Evolutionary conservation across 2,888 invertebrate genomes (phyloP).

Genomic region (Slavum lentiscoides): DNA sequence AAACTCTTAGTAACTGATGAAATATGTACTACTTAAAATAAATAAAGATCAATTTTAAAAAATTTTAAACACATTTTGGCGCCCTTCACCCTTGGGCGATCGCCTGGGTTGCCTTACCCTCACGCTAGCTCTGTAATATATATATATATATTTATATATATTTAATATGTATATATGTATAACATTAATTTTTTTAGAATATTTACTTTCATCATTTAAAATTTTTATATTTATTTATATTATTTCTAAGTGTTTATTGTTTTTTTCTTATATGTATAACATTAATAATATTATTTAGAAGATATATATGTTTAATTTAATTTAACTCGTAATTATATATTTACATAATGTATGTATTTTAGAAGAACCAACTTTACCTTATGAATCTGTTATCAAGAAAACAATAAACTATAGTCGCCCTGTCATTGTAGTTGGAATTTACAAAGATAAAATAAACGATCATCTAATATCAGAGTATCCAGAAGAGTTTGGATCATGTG

Average conservation of each 20-base stretch:
- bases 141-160: not conserved
- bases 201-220: not conserved
- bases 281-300: not conserved
- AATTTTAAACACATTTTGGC: too few relatives aligned
- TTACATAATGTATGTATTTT: slow-evolving; percentile 61
- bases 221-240: not conserved
- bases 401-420: slow-evolving; percentile 95
- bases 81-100: too few relatives aligned
- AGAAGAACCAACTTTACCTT: slow-evolving; percentile 67
- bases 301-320: not conserved
- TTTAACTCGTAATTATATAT: not conserved
- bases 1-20: too few relatives aligned
- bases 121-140: too few relatives aligned
- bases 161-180: not conserved
- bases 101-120: too few relatives aligned
- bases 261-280: not conserved
- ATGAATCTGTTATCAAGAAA: slow-evolving; percentile 90
- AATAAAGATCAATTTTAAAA: too few relatives aligned
- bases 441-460: slow-evolving; percentile 99
- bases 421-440: slow-evolving; percentile 95
- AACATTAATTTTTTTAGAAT: not conserved
- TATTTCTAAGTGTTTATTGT: slow-evolving; percentile 1
- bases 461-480: slow-evolving; percentile 99
- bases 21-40: too few relatives aligned
- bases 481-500: slow-evolving; percentile 98